These are phyloP conservation scores for Cryptophagus acutangulus DNA, from an alignment of 2,888 invertebrate genomes.

Conservation along the genomic window DNA sequence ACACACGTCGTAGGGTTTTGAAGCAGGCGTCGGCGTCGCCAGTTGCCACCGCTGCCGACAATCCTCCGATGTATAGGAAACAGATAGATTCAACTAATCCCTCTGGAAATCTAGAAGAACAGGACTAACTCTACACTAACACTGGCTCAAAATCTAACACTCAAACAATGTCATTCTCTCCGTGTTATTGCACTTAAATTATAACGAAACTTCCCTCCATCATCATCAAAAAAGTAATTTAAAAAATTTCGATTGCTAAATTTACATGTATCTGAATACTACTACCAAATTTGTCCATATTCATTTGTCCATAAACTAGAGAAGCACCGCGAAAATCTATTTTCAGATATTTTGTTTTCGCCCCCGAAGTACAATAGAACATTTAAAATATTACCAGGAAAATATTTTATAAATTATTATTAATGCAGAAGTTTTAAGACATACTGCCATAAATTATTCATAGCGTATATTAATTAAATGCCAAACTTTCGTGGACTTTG, in stretches of 20 bases:
- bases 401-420: too few species aligned
- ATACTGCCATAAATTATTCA: slow-evolving; percentile 1
- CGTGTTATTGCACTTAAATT: not conserved
- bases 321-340: too few species aligned
- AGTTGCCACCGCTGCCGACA: not conserved
- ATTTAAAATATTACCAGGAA: too few species aligned
- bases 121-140: slow-evolving; percentile 14
- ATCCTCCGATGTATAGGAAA: slow-evolving; percentile 8
- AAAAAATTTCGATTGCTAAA: too few species aligned
- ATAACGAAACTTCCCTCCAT: not conserved
- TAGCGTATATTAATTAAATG: slow-evolving; percentile 1
- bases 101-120: slow-evolving; percentile 17
- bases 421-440: slow-evolving; percentile 1
- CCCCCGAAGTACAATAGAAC: too few species aligned
- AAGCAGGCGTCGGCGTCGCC: slow-evolving; percentile 1
- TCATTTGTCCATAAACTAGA: too few species aligned
- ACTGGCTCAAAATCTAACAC: slow-evolving; percentile 8
- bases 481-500: slow-evolving; percentile 1
- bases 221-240: not conserved
- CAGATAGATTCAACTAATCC: slow-evolving; percentile 24
- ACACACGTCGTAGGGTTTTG: slow-evolving; percentile 5
- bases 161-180: slow-evolving; percentile 1
- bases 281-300: too few species aligned
- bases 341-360: too few species aligned
- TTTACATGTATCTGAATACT: too few species aligned